phyloP scores from a whole-genome alignment of 2,888 invertebrate genomes.

The Polydrusus pterygomalis region DNA sequence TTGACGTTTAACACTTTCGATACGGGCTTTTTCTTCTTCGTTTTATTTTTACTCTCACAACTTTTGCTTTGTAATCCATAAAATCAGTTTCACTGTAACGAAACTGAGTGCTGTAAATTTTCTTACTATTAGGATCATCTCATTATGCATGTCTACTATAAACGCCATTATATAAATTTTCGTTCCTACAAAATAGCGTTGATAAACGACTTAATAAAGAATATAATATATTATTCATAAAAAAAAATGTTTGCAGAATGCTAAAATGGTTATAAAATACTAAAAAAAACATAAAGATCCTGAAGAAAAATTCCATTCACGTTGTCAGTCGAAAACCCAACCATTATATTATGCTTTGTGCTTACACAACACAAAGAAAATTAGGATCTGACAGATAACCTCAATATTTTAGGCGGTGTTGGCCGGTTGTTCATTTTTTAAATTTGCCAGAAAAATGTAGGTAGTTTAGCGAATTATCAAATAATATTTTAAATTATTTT shows the following conservation, averaged over 20 bases:
- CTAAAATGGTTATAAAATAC: neutral
- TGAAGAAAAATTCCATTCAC: conserved; percentile 4
- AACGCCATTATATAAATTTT: too few relatives aligned
- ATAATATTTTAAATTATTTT: neutral
- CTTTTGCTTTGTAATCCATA: too few relatives aligned
- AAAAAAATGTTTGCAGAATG: neutral
- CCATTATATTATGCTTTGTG: neutral
- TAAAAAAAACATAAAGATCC: conserved; percentile 3
- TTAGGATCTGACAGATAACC: conserved; percentile 11
- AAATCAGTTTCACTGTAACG: too few relatives aligned
- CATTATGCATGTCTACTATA: too few relatives aligned
- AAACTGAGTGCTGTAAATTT: too few relatives aligned
- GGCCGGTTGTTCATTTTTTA: conserved; percentile 13
- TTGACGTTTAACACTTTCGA: too few relatives aligned
- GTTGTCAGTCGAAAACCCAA: neutral
- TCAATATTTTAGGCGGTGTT: conserved; percentile 8
- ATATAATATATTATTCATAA: neutral
- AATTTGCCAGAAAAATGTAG: conserved; percentile 1
- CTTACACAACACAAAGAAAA: conserved; percentile 20
- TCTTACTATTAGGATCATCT: too few relatives aligned
- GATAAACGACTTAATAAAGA: too few relatives aligned
- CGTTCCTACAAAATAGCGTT: too few relatives aligned
- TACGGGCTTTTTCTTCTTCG: too few relatives aligned
- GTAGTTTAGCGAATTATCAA: neutral
- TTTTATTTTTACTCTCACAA: too few relatives aligned